Conservation (phyloP, 2,113 vertebrate genomes). For the Epinephelus fuscoguttatus region DNA sequence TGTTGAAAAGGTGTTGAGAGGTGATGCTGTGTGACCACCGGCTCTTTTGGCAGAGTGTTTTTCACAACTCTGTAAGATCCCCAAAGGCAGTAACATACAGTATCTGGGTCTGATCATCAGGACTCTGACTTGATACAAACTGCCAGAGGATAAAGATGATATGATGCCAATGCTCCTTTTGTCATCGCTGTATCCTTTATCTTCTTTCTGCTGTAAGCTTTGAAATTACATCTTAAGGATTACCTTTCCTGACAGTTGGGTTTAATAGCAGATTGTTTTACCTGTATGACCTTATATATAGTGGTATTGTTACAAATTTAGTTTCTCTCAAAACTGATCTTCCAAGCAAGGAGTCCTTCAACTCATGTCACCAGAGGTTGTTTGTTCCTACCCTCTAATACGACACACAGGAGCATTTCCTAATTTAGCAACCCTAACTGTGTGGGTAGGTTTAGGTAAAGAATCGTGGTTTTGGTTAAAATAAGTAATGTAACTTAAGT, state of each 20-base stretch:
- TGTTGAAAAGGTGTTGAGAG: not conserved
- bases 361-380: too few relatives aligned
- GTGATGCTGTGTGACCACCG: not conserved
- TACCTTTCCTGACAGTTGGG: not conserved
- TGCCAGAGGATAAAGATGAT: slow-evolving; percentile 28
- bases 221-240: slow-evolving; percentile 7
- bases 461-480: too few relatives aligned
- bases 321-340: too few relatives aligned
- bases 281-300: not conserved
- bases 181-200: not conserved
- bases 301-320: not conserved
- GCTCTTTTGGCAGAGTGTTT: slow-evolving; percentile 18
- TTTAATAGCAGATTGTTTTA: not conserved
- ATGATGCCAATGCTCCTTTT: not conserved
- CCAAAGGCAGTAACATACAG: slow-evolving; percentile 32
- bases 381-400: too few relatives aligned
- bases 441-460: too few relatives aligned
- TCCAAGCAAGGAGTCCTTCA: too few relatives aligned
- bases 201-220: not conserved
- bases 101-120: slow-evolving; percentile 36
- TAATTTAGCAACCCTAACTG: too few relatives aligned
- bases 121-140: slow-evolving; percentile 33
- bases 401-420: too few relatives aligned
- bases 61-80: slow-evolving; percentile 35
- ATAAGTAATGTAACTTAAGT: too few relatives aligned